phyloP scores from a whole-genome alignment of 2,888 invertebrate genomes.

The Caenorhabditis macrosperma region DNA sequence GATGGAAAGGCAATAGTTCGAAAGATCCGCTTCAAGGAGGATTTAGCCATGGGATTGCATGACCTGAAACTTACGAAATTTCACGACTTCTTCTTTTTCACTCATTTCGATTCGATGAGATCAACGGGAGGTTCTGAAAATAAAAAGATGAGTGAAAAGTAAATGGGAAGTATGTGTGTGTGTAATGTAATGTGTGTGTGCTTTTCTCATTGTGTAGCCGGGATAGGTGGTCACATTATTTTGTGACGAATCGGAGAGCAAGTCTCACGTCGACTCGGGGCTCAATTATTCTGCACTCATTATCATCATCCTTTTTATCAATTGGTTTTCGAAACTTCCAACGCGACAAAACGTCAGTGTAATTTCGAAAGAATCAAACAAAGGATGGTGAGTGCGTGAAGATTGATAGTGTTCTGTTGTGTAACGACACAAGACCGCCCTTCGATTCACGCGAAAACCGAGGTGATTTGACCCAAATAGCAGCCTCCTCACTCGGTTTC shows the following conservation, averaged over 20 bases:
- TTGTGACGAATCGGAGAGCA: background rate
- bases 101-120: background rate
- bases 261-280: background rate
- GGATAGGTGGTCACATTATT: background rate
- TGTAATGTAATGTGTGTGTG: no score
- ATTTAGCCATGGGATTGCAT: no score
- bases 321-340: no score
- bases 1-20: no score
- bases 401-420: background rate
- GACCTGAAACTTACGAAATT: constrained; percentile 28
- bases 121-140: constrained; percentile 3
- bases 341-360: no score
- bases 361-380: no score
- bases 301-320: no score
- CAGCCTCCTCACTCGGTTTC: background rate
- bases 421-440: background rate
- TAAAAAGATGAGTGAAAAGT: background rate
- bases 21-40: no score
- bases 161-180: background rate
- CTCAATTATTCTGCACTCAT: background rate
- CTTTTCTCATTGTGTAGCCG: no score
- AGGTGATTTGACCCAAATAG: background rate
- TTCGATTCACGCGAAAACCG: background rate
- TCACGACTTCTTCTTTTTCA: background rate
- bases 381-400: no score